Evolutionary conservation across 2,888 invertebrate genomes (phyloP).

Genomic region (Actias luna): DNA sequence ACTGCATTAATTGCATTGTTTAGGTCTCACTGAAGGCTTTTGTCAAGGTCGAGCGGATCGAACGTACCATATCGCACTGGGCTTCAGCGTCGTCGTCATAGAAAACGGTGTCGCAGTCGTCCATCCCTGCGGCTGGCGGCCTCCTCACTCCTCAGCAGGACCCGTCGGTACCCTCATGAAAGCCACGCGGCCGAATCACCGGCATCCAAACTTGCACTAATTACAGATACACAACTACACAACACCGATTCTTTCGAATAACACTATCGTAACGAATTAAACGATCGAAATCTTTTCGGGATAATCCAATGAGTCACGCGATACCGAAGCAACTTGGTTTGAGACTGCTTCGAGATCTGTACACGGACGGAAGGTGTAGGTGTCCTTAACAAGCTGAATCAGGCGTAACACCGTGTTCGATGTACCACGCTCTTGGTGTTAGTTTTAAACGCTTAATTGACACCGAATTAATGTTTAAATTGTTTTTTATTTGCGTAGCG

Average conservation of each 20-base stretch:
- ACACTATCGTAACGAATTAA: constrained; percentile 53
- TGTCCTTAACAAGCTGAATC: constrained; percentile 72
- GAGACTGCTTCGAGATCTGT: constrained; percentile 45
- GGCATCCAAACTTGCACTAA: constrained; percentile 70
- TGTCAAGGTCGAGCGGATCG: constrained; percentile 37
- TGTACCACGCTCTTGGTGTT: constrained; percentile 38
- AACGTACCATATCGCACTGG: constrained; percentile 78
- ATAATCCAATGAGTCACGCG: constrained; percentile 76
- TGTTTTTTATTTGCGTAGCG: constrained; percentile 43
- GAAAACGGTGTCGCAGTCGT: constrained; percentile 76
- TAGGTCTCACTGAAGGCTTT: constrained; percentile 30
- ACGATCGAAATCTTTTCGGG: constrained; percentile 56
- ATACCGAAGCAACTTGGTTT: constrained; percentile 51
- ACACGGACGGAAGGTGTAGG: constrained; percentile 61
- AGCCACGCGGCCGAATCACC: constrained; percentile 71
- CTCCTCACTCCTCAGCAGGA: constrained; percentile 62
- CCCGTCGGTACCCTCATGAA: constrained; percentile 75
- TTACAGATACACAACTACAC: constrained; percentile 43
- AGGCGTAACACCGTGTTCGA: constrained; percentile 60
- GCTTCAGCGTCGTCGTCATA: constrained; percentile 80
- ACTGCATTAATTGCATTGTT: constrained; percentile 33
- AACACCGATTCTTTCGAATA: constrained; percentile 42
- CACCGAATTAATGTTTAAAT: constrained; percentile 39
- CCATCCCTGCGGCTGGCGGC: constrained; percentile 68
- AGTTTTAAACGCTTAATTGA: constrained; percentile 41